Evolutionary conservation across 1,140 invertebrate genomes (phyloP), one percentile per base, ranked within the genome.

Genomic region (Cotesia chilonis): DNA sequence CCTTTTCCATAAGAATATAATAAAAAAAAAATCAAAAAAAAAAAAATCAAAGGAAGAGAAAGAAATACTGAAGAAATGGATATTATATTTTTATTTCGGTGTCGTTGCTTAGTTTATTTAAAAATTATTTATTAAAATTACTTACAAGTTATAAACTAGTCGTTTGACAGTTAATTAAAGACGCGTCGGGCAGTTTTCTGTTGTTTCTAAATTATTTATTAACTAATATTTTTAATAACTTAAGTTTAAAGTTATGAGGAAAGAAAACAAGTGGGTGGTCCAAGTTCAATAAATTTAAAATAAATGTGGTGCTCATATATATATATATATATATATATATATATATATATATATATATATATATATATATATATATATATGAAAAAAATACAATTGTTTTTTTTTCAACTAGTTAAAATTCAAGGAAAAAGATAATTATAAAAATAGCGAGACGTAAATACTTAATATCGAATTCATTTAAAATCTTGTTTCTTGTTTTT

Each of bases 101-200:
- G 41, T 65, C 37, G 63, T 37, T 65, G 63, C 63, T 65, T 65
- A 37, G n/a, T 41, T 65, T n/a, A 47, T 10, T 20, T 37, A 41
- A 36, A 37, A 65, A 65, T 47, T 41, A 65, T 65, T 38, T 14
- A 41, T 54, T 37, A 6, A 47, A 47, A 47, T 47, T 6, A 47
- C 41, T 47, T 47, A 55, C n/a, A 55, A 17, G 52, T 12, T 17
- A 4, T 14, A 55, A 14, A 51, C 41, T 41, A 66, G 47, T 54
- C 51, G 47, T 71, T 52, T 41, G 28, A 65, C 36, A 57, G 57
- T 65, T 57, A 55, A 57, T 52, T 37, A 71, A 2, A 38, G 63
- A 17, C 51, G 36, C 70, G 64, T 57, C 70, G 70, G 70, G 54
- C 51, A 71, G 70, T 71, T 71, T 38, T 12, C 6, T 12, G 52